A percentile compares a stretch with the other conserved stretches of the same genome.
Conservation (phyloP, 2,888 invertebrate genomes). For the Chrysolina oricalcia region DNA sequence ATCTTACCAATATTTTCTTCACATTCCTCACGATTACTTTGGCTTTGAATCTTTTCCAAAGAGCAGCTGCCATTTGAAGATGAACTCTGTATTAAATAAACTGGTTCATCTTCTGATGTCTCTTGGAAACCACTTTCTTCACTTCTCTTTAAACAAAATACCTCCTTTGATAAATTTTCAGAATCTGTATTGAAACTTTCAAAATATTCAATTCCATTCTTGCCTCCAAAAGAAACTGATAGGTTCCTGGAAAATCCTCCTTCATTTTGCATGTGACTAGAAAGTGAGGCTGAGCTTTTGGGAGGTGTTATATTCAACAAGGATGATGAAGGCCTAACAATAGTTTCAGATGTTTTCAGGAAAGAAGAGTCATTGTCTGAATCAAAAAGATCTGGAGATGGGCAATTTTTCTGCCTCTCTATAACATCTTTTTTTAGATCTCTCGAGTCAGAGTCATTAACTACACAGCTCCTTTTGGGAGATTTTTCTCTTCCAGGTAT, state of each 20-base stretch:
- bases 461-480: slow-evolving; percentile 65
- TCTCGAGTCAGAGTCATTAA: slow-evolving; percentile 1
- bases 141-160: background rate
- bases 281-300: slow-evolving; percentile 6
- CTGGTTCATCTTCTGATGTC: slow-evolving; percentile 54
- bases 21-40: slow-evolving; percentile 13
- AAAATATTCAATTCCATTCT: slow-evolving; percentile 47
- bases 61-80: slow-evolving; percentile 24
- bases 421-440: slow-evolving; percentile 9
- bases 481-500: slow-evolving; percentile 79
- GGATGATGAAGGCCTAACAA: background rate
- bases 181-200: slow-evolving; percentile 46
- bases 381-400: slow-evolving; percentile 67
- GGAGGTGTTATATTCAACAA: background rate
- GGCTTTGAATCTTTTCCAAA: background rate
- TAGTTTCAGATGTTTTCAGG: slow-evolving; percentile 7
- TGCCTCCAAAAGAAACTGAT: background rate
- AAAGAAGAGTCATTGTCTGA: slow-evolving; percentile 60
- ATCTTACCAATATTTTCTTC: slow-evolving; percentile 26
- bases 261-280: background rate
- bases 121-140: slow-evolving; percentile 59
- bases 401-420: slow-evolving; percentile 28
- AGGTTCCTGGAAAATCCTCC: background rate
- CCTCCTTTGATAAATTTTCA: slow-evolving; percentile 1
- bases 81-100: slow-evolving; percentile 44